Conservation (phyloP, 2,888 invertebrate species). For the Ischnus inquisitorius region DNA sequence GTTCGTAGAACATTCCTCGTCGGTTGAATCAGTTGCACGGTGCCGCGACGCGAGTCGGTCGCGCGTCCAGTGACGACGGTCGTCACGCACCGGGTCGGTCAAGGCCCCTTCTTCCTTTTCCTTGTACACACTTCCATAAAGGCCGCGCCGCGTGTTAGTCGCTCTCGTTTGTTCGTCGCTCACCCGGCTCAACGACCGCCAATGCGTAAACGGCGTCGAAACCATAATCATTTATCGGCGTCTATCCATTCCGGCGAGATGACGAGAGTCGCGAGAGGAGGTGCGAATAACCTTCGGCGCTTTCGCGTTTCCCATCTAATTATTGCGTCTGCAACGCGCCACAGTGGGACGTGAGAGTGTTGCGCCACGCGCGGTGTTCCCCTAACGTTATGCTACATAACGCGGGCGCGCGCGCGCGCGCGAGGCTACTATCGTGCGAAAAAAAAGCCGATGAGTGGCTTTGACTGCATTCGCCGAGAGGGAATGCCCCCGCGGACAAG, state of each 20-base stretch:
- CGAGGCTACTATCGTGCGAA: constrained; percentile 2
- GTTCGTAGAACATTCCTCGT: constrained; percentile 76
- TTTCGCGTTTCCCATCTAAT: constrained; percentile 41
- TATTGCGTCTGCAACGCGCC: constrained; percentile 32
- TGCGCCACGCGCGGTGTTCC: constrained; percentile 5
- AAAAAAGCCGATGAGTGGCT: constrained; percentile 9
- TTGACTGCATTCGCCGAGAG: background rate
- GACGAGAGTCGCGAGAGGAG: background rate
- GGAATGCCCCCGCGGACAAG: constrained; percentile 37
- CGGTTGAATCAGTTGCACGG: constrained; percentile 78
- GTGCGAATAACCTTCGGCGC: constrained; percentile 40
- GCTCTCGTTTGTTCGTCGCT: background rate
- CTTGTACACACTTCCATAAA: constrained; percentile 42
- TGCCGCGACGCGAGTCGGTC: constrained; percentile 65
- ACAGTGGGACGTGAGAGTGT: constrained; percentile 5
- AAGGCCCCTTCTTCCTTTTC: constrained; percentile 74
- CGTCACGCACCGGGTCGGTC: constrained; percentile 78
- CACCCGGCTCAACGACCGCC: background rate
- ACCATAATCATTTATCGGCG: background rate
- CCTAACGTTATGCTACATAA: constrained; percentile 10
- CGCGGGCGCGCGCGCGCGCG: background rate
- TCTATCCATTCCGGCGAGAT: background rate
- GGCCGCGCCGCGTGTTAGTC: background rate
- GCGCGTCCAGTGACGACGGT: constrained; percentile 74
- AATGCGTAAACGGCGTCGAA: background rate